phyloP scores from a whole-genome alignment of 2,113 vertebrate genomes.

The Megaceryle maxima region DNA sequence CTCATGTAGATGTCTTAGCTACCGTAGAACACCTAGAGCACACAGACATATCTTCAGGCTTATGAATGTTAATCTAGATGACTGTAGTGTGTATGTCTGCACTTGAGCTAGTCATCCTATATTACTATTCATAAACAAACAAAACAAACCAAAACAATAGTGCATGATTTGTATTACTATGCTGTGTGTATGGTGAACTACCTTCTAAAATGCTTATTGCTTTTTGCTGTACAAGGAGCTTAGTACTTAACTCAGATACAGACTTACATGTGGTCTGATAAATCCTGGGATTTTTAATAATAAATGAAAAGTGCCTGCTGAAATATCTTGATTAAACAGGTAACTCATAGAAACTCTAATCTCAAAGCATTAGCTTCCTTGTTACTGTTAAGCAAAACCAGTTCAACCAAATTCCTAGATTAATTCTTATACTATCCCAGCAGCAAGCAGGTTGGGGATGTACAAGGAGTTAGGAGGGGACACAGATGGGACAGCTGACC shows the following conservation, averaged over 20 bases:
- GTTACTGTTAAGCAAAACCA: not conserved
- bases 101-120: not conserved
- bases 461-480: rapidly evolving
- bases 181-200: not conserved
- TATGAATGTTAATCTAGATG: not conserved
- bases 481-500: not conserved
- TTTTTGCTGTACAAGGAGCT: not conserved
- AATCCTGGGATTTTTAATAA: not conserved
- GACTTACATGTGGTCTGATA: not conserved
- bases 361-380: not conserved
- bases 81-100: not conserved
- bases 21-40: not conserved
- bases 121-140: not conserved
- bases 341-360: not conserved
- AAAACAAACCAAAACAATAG: not conserved
- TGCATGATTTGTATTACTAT: not conserved
- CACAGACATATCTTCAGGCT: not conserved
- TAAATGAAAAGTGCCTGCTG: not conserved
- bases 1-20: not conserved
- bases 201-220: not conserved
- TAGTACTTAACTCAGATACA: not conserved
- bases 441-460: rapidly evolving
- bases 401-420: conserved; percentile 1
- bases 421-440: rapidly evolving
- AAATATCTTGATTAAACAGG: conserved; percentile 6